Evolutionary conservation across 2,888 invertebrate genomes (phyloP), one percentile per base, ranked within the genome.

Genomic region (Eupeodes luniger): DNA sequence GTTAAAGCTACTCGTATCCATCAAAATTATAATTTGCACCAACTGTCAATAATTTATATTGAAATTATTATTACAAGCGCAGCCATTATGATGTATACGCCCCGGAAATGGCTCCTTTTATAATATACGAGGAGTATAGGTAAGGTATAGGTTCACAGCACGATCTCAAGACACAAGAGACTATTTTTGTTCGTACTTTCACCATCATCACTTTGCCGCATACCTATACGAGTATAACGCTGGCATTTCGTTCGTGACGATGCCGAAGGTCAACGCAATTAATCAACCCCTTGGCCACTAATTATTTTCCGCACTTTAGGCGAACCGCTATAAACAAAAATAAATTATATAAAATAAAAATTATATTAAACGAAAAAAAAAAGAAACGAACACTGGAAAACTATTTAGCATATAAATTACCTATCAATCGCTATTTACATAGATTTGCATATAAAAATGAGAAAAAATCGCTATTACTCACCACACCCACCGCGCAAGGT

Each of bases 401-500:
- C 74, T 81, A 69, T 81, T 88, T 88, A 81, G 85, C 88, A 88
- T 88, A 75, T 81, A 81, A 88, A 88, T 88, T 59, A 88, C 62
- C 81, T 53, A 85, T 81, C 88, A 78, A 74, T 55, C 78, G 75
- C 5, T 16, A 85, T 88, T 88, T 78, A 61, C 88, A 81, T 85
- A 81, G 51, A 75, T 79, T 67, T 75, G 76, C 83, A 76, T 66
- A 47, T n/a, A 9, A 49, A 27, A 19, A 44, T 27, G 19, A 59
- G 14, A 53, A 12, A 10, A 14, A 69, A 16, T 19, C 19, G 27
- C n/a, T 47, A 67, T 70, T 70, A 80, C 55, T 75, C 64, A 80
- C 84, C 87, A 74, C 85, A 81, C 88, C 81, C 81, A 85, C 74
- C 55, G 76, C 70, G 81, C 77, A 81, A 77, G 77, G 85, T 85